Base-by-base conservation (phyloP, 2,113 vertebrate species). In the Rostratula benghalensis region DNA sequence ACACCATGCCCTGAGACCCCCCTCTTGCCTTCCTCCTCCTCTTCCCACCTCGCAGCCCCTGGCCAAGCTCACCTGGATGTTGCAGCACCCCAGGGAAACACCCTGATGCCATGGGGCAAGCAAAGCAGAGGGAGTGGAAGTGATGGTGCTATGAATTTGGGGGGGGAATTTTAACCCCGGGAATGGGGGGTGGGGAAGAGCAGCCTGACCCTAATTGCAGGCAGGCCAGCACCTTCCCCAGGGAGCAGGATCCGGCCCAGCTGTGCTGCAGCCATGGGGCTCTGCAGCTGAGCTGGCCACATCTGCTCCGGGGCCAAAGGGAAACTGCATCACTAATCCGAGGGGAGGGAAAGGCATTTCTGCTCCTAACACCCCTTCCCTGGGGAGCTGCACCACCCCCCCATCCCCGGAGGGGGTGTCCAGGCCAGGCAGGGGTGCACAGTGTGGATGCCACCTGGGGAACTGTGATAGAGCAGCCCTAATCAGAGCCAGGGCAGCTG, bases 101-200 rank as follows among this genome's bases (percentile, higher is more conserved):
- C 22, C 33, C 37, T 8, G 0, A 2, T 10, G 23, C 50, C 61
- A 21, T 0, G 0, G 7, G 23, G 30, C 2, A 2, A 79, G 76
- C 57, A 35, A 69, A 17, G 43, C 9, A 11, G 21, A 19, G 35
- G 33, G 45, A 11, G 20, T 23, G 12, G 64, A 71, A 30, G 17
- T 19, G 9, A 11, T 9, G 10, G 18, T n/a, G 68, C 45, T 81
- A 25, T 30, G 86, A 33, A 76, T 70, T 65, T 4, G 30, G 16
- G 3, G 28, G 45, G 27, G 57, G 17, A 21, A 13, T 31, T 53
- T 57, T 35, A 64, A 48, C 10, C 35, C 24, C 6, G 3, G 13
- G 50, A 17, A 12, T 10, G 33, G 33, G 19, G 10, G 11, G 48
- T n/a, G n/a, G 56, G 31, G 11, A 21, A 33, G 30, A 22, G 56